phyloP scores from a whole-genome alignment of 2,888 invertebrate species.

The Heliconius ismenius region DNA sequence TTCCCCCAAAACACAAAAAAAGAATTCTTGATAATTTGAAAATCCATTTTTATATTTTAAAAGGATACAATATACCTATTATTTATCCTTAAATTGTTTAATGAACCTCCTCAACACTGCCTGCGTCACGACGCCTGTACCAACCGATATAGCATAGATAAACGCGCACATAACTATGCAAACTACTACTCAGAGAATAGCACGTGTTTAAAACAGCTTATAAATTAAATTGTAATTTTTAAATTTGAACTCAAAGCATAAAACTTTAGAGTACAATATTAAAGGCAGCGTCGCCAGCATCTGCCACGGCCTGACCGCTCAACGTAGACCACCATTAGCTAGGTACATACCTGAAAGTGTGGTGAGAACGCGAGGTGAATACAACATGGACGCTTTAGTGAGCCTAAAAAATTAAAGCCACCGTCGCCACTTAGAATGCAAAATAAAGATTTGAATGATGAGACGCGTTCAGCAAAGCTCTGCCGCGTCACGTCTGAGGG shows the following conservation, averaged over 20 bases:
- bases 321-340: slow-evolving; percentile 68
- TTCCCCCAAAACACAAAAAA: not conserved
- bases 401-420: slow-evolving; percentile 75
- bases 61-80: slow-evolving; percentile 50
- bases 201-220: slow-evolving; percentile 50
- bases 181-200: slow-evolving; percentile 61
- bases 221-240: slow-evolving; percentile 40
- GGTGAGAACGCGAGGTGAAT: slow-evolving; percentile 75
- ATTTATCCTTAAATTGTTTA: slow-evolving; percentile 53
- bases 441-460: slow-evolving; percentile 73
- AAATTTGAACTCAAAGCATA: slow-evolving; percentile 55
- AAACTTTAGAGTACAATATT: slow-evolving; percentile 51
- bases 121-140: slow-evolving; percentile 58
- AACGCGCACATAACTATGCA: slow-evolving; percentile 76
- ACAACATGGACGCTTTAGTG: slow-evolving; percentile 68
- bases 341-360: slow-evolving; percentile 69
- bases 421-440: slow-evolving; percentile 71
- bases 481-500: slow-evolving; percentile 63
- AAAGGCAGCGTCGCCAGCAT: slow-evolving; percentile 38
- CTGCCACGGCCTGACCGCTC: slow-evolving; percentile 46
- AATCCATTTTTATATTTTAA: not conserved
- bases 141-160: slow-evolving; percentile 74
- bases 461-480: slow-evolving; percentile 65
- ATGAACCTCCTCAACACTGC: slow-evolving; percentile 56
- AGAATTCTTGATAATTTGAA: not conserved